Percentiles rank a stretch among this genome's conserved stretches.
phyloP scores from a whole-genome alignment of 2,888 invertebrate genomes.

The Rhagonycha fulva region DNA sequence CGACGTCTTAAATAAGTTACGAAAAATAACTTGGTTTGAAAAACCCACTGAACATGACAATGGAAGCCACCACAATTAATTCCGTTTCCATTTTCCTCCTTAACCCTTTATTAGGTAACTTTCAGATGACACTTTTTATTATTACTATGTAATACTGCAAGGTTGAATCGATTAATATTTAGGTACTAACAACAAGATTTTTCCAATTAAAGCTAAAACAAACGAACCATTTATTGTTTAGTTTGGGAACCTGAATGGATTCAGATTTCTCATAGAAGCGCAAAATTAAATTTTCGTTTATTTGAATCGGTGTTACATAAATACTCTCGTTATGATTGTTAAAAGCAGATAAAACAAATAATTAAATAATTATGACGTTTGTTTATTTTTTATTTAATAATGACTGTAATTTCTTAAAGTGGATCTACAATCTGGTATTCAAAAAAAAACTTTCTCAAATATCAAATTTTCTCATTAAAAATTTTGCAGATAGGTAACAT shows the following conservation, averaged over 20 bases:
- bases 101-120: background rate
- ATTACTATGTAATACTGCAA: background rate
- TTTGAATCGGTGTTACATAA: background rate
- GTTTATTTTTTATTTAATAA: background rate
- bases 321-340: background rate
- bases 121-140: too few species aligned
- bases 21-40: background rate
- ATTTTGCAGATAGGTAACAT: background rate
- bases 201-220: too few species aligned
- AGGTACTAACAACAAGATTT: too few species aligned
- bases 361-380: background rate
- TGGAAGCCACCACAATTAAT: background rate
- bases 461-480: background rate
- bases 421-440: background rate
- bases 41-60: background rate
- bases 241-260: background rate
- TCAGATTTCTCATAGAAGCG: background rate
- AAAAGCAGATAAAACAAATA: background rate
- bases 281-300: background rate
- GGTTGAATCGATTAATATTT: background rate
- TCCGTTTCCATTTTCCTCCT: background rate
- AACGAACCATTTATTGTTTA: background rate
- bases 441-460: background rate
- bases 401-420: background rate
- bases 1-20: background rate